These are phyloP conservation scores for Procavia capensis DNA, from an alignment of 2,113 vertebrate genomes.

Conservation along the genomic window DNA sequence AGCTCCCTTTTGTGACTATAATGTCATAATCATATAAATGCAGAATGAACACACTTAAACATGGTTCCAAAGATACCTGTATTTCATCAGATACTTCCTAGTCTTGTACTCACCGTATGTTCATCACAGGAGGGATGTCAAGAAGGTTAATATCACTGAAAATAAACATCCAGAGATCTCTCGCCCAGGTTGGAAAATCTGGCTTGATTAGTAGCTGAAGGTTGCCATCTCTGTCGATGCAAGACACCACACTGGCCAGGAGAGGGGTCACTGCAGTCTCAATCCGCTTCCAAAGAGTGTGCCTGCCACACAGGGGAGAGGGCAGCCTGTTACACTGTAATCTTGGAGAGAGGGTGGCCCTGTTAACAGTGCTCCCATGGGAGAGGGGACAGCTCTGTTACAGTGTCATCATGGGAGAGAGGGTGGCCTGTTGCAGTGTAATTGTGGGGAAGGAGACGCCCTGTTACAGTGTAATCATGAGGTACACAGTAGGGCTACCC, in stretches of 20 bases:
- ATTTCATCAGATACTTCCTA: too few relatives aligned
- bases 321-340: not conserved
- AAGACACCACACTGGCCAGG: conserved; percentile 92
- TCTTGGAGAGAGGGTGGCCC: not conserved
- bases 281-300: conserved; percentile 95
- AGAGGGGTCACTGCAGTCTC: conserved; percentile 91
- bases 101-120: conserved; percentile 82
- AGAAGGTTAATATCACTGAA: conserved; percentile 92
- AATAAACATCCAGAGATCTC: conserved; percentile 94
- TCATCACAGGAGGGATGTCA: conserved; percentile 84
- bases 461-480: too few relatives aligned
- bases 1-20: not conserved
- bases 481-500: too few relatives aligned
- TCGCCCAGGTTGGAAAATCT: conserved; percentile 82
- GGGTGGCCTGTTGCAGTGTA: not conserved
- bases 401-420: not conserved
- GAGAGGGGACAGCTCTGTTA: not conserved
- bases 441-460: not conserved
- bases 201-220: conserved; percentile 90
- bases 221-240: conserved; percentile 94
- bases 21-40: not conserved
- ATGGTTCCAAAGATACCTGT: not conserved
- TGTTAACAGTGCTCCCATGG: not conserved
- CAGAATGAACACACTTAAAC: not conserved
- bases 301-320: conserved; percentile 82